Evolutionary conservation across 2,888 invertebrate species (phyloP), one percentile per base, ranked within the genome.

Genomic region (Ophioninae sp.): DNA sequence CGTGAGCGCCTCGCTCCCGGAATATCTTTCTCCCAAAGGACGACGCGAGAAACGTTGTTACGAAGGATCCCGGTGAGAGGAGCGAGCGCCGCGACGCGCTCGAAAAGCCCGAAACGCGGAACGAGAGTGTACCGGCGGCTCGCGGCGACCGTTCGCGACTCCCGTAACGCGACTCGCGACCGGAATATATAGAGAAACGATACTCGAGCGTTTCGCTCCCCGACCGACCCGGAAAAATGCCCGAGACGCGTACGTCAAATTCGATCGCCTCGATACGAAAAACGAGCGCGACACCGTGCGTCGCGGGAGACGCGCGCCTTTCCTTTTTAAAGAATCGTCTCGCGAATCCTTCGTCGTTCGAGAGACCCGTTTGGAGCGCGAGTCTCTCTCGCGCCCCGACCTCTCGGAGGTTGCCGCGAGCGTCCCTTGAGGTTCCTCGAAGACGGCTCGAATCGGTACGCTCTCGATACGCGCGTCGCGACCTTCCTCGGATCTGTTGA

Each of bases 151-250:
- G 57, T 67, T 72, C 72, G 56, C 65, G 44, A 70, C 82, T 83
- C 65, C 64, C 10, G 10, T 70, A 10, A 41, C 30, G 72, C 61
- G 74, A 67, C 77, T 67, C 84, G 75, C 83, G 86, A 82, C 83
- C 80, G 69, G 77, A 85, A 81, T 87, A 81, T 82, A 82, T 82
- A n/a, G n/a, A 84, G 61, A 70, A 77, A 79, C 82, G 86, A 84
- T 69, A 86, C 83, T 65, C 59, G 64, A 59, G 64, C 37, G 37
- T 67, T 23, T 76, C 37, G 20, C 21, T 39, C n/a, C 39, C 13
- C 50, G 50, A 50, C 13, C 50, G 13, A 50, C 50, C 13, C 6
- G 50, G 17, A 50, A 50, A 50, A 13, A 44, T 17, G 13, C 17
- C 17, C 50, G 13, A 5, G 13, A 50, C 2, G 2, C 0, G 13